phyloP scores from a whole-genome alignment of 2,888 invertebrate genomes.

The Chaitophorus viminalis region DNA sequence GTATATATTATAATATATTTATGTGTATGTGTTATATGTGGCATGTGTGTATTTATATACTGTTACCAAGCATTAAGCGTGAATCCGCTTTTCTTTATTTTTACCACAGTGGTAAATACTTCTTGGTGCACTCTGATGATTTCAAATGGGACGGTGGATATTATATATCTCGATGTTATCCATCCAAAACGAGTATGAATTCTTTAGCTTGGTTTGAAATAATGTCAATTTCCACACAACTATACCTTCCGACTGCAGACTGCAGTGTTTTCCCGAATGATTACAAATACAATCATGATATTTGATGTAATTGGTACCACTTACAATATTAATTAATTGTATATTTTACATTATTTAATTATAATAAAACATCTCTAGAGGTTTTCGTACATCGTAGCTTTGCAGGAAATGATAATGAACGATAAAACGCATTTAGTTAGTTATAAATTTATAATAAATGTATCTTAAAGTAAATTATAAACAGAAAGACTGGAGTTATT shows the following conservation, averaged over 20 bases:
- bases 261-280: neutral
- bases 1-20: no score
- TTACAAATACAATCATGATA: neutral
- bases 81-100: conserved; percentile 13
- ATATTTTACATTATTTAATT: no score
- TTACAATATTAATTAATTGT: no score
- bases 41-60: neutral
- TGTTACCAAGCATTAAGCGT: neutral
- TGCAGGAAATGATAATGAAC: no score
- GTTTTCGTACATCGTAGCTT: no score
- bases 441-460: no score
- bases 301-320: no score
- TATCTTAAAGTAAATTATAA: no score
- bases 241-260: neutral
- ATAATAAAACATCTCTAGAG: no score
- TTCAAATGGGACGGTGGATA: neutral
- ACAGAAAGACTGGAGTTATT: no score
- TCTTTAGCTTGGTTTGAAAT: conserved; percentile 9
- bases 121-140: neutral
- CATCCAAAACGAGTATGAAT: neutral
- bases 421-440: no score
- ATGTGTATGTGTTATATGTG: no score
- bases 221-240: neutral
- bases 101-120: neutral
- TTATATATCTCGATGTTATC: conserved; percentile 13